Evolutionary conservation across 1,140 invertebrate species (phyloP).

Genomic region (Lucilia cuprina): DNA sequence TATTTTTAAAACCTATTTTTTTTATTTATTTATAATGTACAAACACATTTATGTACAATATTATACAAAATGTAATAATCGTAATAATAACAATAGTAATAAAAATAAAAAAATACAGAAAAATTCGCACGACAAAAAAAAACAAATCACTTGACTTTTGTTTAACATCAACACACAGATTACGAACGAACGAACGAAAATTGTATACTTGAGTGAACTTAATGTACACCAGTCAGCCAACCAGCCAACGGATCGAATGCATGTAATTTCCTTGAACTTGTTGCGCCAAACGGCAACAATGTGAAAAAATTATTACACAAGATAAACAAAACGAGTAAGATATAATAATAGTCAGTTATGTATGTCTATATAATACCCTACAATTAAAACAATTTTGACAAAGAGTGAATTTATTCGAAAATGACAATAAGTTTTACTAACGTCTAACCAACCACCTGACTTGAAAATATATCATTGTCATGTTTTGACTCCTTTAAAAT

Average conservation of each 20-base stretch:
- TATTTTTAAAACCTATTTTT: no score
- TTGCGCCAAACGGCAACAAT: constrained; percentile 35
- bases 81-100: neutral
- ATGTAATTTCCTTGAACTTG: constrained; percentile 43
- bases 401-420: no score
- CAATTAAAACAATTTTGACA: no score
- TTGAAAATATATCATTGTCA: no score
- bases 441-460: no score
- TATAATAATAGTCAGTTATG: neutral
- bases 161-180: neutral
- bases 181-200: neutral
- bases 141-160: constrained; percentile 3
- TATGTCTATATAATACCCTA: neutral
- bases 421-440: no score
- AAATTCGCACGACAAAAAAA: constrained; percentile 2
- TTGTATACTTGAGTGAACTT: neutral
- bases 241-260: neutral
- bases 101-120: neutral
- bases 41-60: neutral
- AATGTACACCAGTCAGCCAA: neutral
- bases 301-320: constrained; percentile 8
- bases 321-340: constrained; percentile 10
- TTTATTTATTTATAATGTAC: no score
- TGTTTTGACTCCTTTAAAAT: no score
- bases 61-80: neutral